Base-by-base conservation (phyloP, 2,888 invertebrate species). In the Drosophila trichaetosa region DNA sequence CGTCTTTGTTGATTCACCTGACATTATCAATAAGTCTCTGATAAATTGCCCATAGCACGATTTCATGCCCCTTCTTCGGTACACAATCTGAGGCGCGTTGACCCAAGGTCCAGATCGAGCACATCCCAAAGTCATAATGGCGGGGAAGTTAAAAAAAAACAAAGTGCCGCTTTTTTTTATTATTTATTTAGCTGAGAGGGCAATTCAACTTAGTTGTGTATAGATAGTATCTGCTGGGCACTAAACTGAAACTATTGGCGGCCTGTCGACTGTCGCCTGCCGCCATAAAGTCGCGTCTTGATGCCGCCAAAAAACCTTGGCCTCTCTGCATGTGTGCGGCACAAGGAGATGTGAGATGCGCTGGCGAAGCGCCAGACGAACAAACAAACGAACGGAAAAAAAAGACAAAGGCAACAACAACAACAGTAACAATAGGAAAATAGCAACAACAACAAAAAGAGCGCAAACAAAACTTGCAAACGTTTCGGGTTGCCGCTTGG, bases 201-300 rank as follows among this genome's bases (percentile, higher is more conserved):
- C 61, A 46, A 61, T 54, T 56, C 27, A 67, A 40, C 36, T 31
- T 64, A 59, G 60, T 40, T 61, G 40, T 27, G 13, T 49, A 59
- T 59, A 70, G 42, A 67, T 69, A 66, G 46, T 79, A 74, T 79
- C 74, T 70, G 70, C 60, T 78, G 73, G 61, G 69, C 71, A 67
- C 72, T 69, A 80, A 88, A 78, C 75, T 73, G 58, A 88, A 83
- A 86, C 89, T 88, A 86, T 88, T 87, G 78, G 73, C 78, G 76
- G 80, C 77, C 73, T 78, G 76, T 69, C 77, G 70, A 68, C 80
- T 81, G 71, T 71, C 77, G 70, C 76, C 80, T 79, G 71, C 54
- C 85, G 91, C 87, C 92, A 84, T 64, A 67, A 72, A 80, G 92
- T 76, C 92, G 91, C 90, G 92, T 76, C 92, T 81, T 73, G 63